Evolutionary conservation across 2,113 vertebrate species (phyloP).

Genomic region (Xiphophorus couchianus): DNA sequence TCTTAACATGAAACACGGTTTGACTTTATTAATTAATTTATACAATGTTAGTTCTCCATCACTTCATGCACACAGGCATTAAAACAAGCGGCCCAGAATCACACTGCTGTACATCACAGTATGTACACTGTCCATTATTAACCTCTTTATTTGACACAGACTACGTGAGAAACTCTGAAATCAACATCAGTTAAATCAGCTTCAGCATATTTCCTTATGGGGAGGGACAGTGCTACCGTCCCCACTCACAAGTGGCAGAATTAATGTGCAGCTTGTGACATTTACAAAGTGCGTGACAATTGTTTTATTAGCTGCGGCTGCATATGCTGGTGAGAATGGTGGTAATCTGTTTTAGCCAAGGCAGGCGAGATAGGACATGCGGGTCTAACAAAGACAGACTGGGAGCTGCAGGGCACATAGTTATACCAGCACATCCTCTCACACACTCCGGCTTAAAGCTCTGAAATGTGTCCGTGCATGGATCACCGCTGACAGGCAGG

Average conservation of each 20-base stretch:
- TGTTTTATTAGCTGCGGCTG: slow-evolving; percentile 63
- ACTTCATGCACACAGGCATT: neutral
- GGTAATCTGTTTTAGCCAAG: slow-evolving; percentile 75
- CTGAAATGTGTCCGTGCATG: slow-evolving; percentile 51
- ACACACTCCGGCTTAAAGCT: slow-evolving; percentile 46
- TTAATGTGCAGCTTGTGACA: slow-evolving; percentile 62
- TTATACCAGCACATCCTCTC: slow-evolving; percentile 58
- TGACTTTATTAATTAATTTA: neutral
- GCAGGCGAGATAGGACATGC: slow-evolving; percentile 55
- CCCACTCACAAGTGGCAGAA: slow-evolving; percentile 15
- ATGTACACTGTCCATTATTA: neutral
- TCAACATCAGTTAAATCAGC: neutral
- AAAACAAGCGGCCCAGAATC: neutral
- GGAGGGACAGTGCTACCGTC: neutral
- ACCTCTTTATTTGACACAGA: neutral
- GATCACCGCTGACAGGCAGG: slow-evolving; percentile 48
- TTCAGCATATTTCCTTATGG: slow-evolving; percentile 3
- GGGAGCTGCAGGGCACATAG: slow-evolving; percentile 61
- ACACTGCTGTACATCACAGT: neutral
- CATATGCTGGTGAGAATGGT: slow-evolving; percentile 56
- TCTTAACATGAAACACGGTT: neutral
- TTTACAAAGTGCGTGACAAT: slow-evolving; percentile 67
- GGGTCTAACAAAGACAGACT: slow-evolving; percentile 79
- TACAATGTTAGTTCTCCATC: neutral
- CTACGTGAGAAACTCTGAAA: neutral